A percentile compares a stretch with the other conserved stretches of the same genome.
These are phyloP conservation scores for Aurelia sp. DNA, from an alignment of 30 jellyfish, hydroid and myxozoan genomes.

Conservation along the genomic window DNA sequence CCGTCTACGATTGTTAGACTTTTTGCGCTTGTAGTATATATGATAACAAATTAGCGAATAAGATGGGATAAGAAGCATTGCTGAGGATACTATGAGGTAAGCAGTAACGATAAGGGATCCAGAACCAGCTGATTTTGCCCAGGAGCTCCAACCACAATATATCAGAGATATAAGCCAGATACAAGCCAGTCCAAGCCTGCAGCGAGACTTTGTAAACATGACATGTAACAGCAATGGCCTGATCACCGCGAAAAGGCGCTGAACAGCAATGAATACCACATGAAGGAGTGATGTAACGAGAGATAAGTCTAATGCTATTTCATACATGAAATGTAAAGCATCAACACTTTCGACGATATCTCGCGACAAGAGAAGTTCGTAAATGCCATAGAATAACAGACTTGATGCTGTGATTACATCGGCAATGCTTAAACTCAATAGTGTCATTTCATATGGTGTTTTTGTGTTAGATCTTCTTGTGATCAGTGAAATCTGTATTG, in stretches of 20 bases:
- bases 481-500: constrained; percentile 18
- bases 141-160: constrained; percentile 35
- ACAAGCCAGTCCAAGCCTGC: constrained; percentile 15
- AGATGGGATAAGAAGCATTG: constrained; percentile 3
- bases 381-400: constrained; percentile 20
- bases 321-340: constrained; percentile 4
- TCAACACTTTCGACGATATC: not conserved
- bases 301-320: constrained; percentile 41
- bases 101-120: constrained; percentile 26
- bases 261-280: constrained; percentile 41
- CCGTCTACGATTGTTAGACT: not conserved
- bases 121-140: constrained; percentile 9
- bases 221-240: constrained; percentile 25
- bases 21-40: not conserved
- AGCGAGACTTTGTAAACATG: constrained; percentile 37
- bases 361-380: constrained; percentile 1
- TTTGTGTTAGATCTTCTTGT: constrained; percentile 2
- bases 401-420: constrained; percentile 27
- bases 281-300: constrained; percentile 37
- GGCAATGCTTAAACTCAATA: constrained; percentile 32
- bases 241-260: constrained; percentile 45
- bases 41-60: constrained; percentile 9
- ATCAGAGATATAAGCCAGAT: constrained; percentile 16
- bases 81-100: not conserved
- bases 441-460: constrained; percentile 29